Base-by-base conservation (phyloP, 2,888 invertebrate species). In the Hirtodrosophila trivittata region DNA sequence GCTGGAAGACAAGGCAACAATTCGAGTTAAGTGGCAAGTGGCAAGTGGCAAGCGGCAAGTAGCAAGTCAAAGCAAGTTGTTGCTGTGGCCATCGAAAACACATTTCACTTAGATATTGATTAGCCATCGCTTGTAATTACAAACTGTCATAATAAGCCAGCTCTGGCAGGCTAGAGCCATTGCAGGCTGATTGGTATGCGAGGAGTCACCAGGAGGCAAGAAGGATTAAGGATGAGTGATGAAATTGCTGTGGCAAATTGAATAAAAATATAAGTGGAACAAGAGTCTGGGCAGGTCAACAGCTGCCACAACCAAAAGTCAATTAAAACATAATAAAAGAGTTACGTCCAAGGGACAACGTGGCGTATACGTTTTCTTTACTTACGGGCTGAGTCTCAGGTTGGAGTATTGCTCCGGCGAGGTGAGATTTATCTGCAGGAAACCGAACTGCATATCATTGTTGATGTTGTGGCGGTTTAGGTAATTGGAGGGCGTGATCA, bases 391-490 rank as follows among this genome's bases (percentile, higher is more conserved):
- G 74, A 94, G 92, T 3, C 92, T 88, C 41, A 95, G 91, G 32
- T 93, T 93, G 41, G 93, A 93, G 77, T 93, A 94, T 39, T 93
- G 92, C 59, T 92, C 92, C 0, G 97, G 95, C 41, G 95, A 94
- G 0, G 97, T 97, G 63, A 97, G 91, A 90, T 97, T 97, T 57
- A 97, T 96, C 89, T 95, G 96, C 45, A 97, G 92, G 83, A 97
- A 97, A 33, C 97, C 97, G 87, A 97, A 97, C 87, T 95, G 94
- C 92, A 96, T 93, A 77, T 96, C 95, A 45, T 94, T 93, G 88
- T 93, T 92, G 26, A 92, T 91, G 78, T 96, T 95, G 60, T 95
- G 93, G 14, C 94, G 92, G 43, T 93, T 93, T 25, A 94, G 92
- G 86, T 94, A 97, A 76, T 94, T 93, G 5, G 93, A 93, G 0